phyloP scores from a whole-genome alignment of 2,888 invertebrate species.

The Eulithis testata region DNA sequence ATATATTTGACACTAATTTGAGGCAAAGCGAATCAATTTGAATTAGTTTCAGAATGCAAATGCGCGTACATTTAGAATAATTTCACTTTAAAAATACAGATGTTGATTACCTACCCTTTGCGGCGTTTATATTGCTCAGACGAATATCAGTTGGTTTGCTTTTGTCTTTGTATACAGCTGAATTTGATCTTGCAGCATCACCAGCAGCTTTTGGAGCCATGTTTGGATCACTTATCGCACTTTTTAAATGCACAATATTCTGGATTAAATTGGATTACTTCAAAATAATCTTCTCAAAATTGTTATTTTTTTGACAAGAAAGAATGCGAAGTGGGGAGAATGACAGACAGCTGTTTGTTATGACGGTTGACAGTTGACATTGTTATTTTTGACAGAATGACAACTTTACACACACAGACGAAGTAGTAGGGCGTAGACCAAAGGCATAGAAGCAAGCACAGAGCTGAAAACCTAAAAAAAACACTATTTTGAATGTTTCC shows the following conservation, averaged over 20 bases:
- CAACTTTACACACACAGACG: slow-evolving; percentile 4
- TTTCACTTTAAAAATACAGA: slow-evolving; percentile 46
- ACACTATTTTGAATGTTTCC: too few species aligned
- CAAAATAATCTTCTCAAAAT: slow-evolving; percentile 1
- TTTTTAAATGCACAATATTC: slow-evolving; percentile 28
- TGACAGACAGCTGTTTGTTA: slow-evolving; percentile 13
- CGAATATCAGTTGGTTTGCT: slow-evolving; percentile 97
- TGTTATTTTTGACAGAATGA: background rate
- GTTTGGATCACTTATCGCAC: slow-evolving; percentile 31
- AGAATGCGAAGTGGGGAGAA: background rate
- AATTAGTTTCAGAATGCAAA: background rate
- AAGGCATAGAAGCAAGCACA: too few species aligned
- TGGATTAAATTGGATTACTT: slow-evolving; percentile 50
- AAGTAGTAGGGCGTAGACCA: too few species aligned
- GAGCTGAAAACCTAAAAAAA: too few species aligned
- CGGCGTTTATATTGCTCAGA: slow-evolving; percentile 97
- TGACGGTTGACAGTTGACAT: slow-evolving; percentile 13
- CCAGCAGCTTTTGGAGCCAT: slow-evolving; percentile 82
- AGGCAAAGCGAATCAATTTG: background rate
- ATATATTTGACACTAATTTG: slow-evolving; percentile 11
- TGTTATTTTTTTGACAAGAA: slow-evolving; percentile 19
- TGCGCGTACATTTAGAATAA: slow-evolving; percentile 26
- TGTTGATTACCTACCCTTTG: slow-evolving; percentile 95
- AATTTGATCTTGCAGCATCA: slow-evolving; percentile 77
- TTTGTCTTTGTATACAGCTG: slow-evolving; percentile 92